A percentile compares a stretch with the other conserved stretches of the same genome.
Conservation (phyloP, 2,113 vertebrate species). For the Macaca nemestrina region DNA sequence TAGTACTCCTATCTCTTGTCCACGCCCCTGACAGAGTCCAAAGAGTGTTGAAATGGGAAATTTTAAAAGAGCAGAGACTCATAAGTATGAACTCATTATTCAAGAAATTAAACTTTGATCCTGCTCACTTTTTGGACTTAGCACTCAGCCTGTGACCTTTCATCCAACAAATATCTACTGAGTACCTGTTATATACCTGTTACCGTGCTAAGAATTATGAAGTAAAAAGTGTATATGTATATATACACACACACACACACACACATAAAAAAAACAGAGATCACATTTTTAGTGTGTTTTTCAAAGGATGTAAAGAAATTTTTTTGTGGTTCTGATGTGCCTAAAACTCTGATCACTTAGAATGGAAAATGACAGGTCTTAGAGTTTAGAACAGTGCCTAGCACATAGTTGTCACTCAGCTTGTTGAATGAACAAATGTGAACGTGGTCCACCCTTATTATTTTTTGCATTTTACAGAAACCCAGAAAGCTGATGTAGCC, state of each 20-base stretch:
- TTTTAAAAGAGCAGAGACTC: neutral
- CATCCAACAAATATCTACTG: slow-evolving; percentile 36
- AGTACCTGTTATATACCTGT: neutral
- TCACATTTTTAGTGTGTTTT: slow-evolving; percentile 16
- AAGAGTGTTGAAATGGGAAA: neutral
- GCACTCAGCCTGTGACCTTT: slow-evolving; percentile 33
- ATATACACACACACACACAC: neutral
- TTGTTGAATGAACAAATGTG: slow-evolving; percentile 8
- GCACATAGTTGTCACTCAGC: neutral
- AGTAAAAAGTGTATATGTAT: neutral
- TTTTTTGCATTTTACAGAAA: slow-evolving; percentile 37
- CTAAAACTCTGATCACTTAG: slow-evolving; percentile 6
- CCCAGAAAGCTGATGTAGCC: neutral
- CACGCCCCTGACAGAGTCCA: neutral
- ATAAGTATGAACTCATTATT: neutral
- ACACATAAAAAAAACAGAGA: neutral
- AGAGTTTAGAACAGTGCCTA: neutral
- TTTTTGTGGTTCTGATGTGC: neutral
- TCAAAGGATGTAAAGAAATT: neutral
- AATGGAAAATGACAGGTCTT: slow-evolving; percentile 12
- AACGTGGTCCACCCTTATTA: neutral
- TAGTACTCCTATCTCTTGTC: neutral
- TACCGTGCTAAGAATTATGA: neutral
- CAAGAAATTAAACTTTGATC: slow-evolving; percentile 59
- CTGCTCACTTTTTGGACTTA: slow-evolving; percentile 44